Percentiles rank a stretch among this genome's conserved stretches.
phyloP scores from a whole-genome alignment of 2,113 vertebrate genomes.

The Heterotis niloticus region DNA sequence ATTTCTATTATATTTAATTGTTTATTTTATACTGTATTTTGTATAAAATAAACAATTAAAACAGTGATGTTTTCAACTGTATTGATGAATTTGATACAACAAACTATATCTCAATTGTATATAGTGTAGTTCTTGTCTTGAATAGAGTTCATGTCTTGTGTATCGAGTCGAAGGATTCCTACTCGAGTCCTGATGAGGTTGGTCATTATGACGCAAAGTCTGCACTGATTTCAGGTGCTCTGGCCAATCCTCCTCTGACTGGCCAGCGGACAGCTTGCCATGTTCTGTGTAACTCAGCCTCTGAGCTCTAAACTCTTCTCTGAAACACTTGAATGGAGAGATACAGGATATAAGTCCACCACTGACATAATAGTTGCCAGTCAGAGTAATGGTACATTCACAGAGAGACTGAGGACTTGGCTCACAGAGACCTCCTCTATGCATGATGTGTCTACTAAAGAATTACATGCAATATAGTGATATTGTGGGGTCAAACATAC shows the following conservation, averaged over 20 bases:
- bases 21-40: too few relatives aligned
- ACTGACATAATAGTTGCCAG: not conserved
- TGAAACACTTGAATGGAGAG: constrained; percentile 50
- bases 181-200: constrained; percentile 35
- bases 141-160: not conserved
- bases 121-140: not conserved
- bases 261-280: not conserved
- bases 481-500: too few relatives aligned
- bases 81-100: too few relatives aligned
- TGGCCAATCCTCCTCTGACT: constrained; percentile 29
- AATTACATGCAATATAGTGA: too few relatives aligned
- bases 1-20: too few relatives aligned
- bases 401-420: too few relatives aligned
- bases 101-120: not conserved
- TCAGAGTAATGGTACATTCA: not conserved
- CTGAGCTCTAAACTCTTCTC: constrained; percentile 42
- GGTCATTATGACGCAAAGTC: not conserved
- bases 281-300: not conserved
- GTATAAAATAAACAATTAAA: too few relatives aligned
- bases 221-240: too few relatives aligned
- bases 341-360: not conserved
- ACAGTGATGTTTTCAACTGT: too few relatives aligned
- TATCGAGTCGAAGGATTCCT: not conserved
- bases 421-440: too few relatives aligned
- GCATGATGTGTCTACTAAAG: too few relatives aligned